Conservation (phyloP, 2,888 invertebrate genomes). For the Caenorhabditis sp. region DNA sequence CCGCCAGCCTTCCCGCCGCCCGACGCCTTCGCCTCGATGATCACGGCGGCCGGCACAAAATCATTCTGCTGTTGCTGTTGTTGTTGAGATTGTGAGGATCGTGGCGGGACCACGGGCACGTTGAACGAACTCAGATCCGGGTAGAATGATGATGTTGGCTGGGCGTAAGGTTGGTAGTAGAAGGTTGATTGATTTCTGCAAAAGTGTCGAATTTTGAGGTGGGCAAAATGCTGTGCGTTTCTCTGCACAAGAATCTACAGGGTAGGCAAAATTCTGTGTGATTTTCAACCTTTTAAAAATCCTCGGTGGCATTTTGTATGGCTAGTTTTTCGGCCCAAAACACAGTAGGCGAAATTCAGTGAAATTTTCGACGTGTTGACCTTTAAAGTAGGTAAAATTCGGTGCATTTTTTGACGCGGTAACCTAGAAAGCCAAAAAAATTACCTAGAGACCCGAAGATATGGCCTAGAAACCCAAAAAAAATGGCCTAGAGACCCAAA, state of each 20-base stretch:
- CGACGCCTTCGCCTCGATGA: conserved; percentile 13
- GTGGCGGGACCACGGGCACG: background rate
- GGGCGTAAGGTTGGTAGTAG: conserved; percentile 27
- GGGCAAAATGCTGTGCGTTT: background rate
- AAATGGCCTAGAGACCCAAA: no score
- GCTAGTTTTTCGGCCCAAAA: background rate
- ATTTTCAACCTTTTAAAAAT: no score
- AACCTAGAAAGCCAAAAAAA: background rate
- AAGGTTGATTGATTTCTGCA: conserved; percentile 23
- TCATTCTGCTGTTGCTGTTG: background rate
- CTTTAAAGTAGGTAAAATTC: no score
- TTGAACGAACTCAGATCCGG: conserved; percentile 26
- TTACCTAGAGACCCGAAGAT: no score
- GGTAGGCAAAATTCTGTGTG: no score
- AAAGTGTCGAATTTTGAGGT: background rate
- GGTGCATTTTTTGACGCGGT: background rate
- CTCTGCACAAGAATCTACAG: no score
- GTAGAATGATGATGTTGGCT: conserved; percentile 19
- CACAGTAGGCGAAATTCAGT: background rate
- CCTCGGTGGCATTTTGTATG: background rate
- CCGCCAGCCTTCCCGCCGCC: conserved; percentile 9
- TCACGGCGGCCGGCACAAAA: conserved; percentile 11
- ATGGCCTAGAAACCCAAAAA: no score
- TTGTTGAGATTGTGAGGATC: background rate
- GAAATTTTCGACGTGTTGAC: background rate